A percentile compares a stretch with the other conserved stretches of the same genome.
These are phyloP conservation scores for Sus cebifrons DNA, from an alignment of 2,797 vertebrate genomes.

Conservation along the genomic window DNA sequence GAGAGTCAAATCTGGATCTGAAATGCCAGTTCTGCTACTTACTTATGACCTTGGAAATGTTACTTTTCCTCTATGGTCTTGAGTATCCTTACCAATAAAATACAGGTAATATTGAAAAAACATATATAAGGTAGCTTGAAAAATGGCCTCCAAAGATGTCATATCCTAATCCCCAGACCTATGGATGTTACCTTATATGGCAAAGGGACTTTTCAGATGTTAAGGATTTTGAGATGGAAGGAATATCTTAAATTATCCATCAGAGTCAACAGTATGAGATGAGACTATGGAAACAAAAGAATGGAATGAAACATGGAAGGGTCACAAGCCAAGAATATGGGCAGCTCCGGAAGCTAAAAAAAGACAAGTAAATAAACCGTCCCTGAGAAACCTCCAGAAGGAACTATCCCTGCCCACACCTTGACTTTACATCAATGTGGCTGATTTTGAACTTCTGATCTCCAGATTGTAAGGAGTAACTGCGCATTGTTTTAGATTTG, in stretches of 20 bases:
- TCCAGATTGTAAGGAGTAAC: background rate
- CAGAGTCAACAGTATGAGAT: background rate
- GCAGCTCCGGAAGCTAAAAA: background rate
- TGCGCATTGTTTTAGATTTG: background rate
- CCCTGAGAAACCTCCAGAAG: background rate
- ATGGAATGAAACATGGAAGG: background rate
- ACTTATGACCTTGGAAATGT: background rate
- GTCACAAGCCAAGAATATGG: background rate
- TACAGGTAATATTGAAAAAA: background rate
- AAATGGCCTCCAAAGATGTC: background rate
- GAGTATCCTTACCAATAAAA: background rate
- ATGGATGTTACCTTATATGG: rapidly evolving
- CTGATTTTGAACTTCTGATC: background rate
- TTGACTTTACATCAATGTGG: background rate
- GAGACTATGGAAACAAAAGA: background rate
- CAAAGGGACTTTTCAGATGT: background rate
- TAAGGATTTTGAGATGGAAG: background rate
- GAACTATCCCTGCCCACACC: background rate
- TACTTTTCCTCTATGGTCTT: background rate
- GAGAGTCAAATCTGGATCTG: background rate
- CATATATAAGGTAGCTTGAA: background rate
- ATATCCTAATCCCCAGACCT: background rate
- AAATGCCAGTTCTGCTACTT: background rate
- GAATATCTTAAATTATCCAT: background rate
- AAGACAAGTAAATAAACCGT: background rate